Evolutionary conservation across 1,140 invertebrate genomes (phyloP).

Genomic region (Drosophila busckii): DNA sequence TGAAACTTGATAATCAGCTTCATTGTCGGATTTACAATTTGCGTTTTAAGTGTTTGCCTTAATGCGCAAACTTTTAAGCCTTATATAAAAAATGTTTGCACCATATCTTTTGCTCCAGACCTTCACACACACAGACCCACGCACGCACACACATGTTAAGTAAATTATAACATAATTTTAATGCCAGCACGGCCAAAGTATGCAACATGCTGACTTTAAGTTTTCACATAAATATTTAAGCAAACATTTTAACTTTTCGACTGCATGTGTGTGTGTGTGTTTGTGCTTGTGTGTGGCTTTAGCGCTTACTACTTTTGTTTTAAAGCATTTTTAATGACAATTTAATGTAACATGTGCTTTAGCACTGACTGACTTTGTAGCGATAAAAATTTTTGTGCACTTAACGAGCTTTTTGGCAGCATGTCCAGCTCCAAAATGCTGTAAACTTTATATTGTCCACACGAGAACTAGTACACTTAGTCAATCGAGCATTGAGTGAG

Average conservation of each 20-base stretch:
- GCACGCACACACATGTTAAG: slow-evolving; percentile 13
- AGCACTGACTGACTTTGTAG: neutral
- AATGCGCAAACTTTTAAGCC: too few relatives aligned
- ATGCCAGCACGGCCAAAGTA: slow-evolving; percentile 1
- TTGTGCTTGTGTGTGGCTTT: too few relatives aligned
- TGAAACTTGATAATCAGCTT: too few relatives aligned
- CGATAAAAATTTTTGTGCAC: neutral
- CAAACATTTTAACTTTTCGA: slow-evolving; percentile 16
- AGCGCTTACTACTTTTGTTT: neutral
- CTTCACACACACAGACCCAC: slow-evolving; percentile 1
- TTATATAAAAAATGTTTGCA: neutral
- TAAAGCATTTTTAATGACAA: slow-evolving; percentile 16
- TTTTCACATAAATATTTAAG: slow-evolving; percentile 27
- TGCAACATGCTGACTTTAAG: neutral
- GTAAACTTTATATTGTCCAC: too few relatives aligned
- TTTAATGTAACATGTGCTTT: slow-evolving; percentile 16
- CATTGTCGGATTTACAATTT: too few relatives aligned
- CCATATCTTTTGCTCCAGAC: slow-evolving; percentile 15
- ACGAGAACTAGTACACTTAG: too few relatives aligned
- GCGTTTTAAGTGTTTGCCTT: too few relatives aligned
- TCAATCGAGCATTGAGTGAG: too few relatives aligned
- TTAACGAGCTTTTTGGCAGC: too few relatives aligned
- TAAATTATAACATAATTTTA: slow-evolving; percentile 38
- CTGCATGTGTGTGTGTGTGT: neutral
- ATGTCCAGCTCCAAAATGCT: too few relatives aligned